Evolutionary conservation across 2,888 invertebrate species (phyloP), one percentile per base, ranked within the genome.

Genomic region (Mythimna loreyi): DNA sequence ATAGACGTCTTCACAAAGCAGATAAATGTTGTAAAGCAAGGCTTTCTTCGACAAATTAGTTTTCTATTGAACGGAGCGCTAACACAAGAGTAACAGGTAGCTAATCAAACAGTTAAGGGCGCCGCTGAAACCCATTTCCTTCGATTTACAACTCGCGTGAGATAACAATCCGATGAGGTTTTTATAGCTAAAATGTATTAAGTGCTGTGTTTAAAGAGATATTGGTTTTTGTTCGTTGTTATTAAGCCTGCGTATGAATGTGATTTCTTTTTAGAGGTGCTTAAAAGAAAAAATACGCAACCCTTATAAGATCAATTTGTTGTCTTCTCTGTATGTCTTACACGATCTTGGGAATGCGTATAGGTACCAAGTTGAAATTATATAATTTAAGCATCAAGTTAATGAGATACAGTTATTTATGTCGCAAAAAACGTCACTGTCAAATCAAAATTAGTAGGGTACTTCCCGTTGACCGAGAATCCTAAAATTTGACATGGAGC

Each of bases 61-160:
- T 57, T n/a, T 59, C 52, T 23, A 68, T 30, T 68, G 57, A 57
- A 75, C 50, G 30, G 23, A 53, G 30, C n/a, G 33, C 56, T 45
- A 13, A 25, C 28, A 19, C 16, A 2, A 49, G 52, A 53, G 69
- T 80, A 77, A 75, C 80, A 77, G 69, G 80, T 80, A 75, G 63
- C 61, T 43, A 77, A 75, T 77, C 61, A 75, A 69, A 55, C 52
- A 64, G 30, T 47, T 55, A 36, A 80, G 61, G 61, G 61, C 47
- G 30, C 60, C 40, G 33, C 53, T 62, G 40, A 64, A 57, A 13
- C 57, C 33, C 69, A 74, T 79, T 78, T 73, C 64, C 80, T 62
- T 45, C 75, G 61, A 80, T 74, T 79, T 53, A 65, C 55, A 75
- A 52, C 52, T 49, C 49, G 36, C 58, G 75, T 77, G 77, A 62